Base-by-base conservation (phyloP, 2,888 invertebrate genomes). In the Drosophila nigricruria region DNA sequence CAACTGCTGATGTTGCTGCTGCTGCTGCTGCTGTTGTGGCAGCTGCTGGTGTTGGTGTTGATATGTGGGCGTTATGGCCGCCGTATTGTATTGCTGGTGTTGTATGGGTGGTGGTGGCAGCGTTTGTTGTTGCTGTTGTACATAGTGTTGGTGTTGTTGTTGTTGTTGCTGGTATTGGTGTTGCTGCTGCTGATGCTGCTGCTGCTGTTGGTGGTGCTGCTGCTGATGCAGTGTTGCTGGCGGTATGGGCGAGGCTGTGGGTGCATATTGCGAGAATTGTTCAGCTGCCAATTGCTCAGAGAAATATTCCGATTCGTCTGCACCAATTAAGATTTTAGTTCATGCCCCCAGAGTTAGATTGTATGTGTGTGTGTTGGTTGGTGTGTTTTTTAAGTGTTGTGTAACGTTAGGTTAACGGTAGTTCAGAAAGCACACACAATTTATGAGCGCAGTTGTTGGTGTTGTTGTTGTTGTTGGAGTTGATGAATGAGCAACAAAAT, bases 261-360 rank as follows among this genome's bases (percentile, higher is more conserved):
- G 91, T 82, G 92, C 92, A 90, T 93, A 93, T 90, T 93, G 93
- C 89, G 93, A 92, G 60, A 93, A 81, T 93, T 93, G 93, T 90
- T 93, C 93, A 81, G 93, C 93, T 74, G 93, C 93, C 90, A 93
- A 91, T 89, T 92, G 91, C 90, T 93, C 93, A 88, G 93, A 93
- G 90, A 93, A 93, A 89, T 93, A 93, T 90, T 93, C 93, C 88
- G 92, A 93, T 91, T 93, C 93, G 79, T 92, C 91, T 91, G 73
- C 56, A 52, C 56, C 57, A 58, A 40, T 54, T 64, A 36, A 34
- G 34, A 58, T 65, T 67, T 65, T 73, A 56, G 57, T 52, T 38
- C n/a, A 49, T 49, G 57, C 67, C 61, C 70, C 79, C 76, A 65
- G 75, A 64, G 76, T 77, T 80, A 63, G 72, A 66, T 54, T 68